Evolutionary conservation across 2,888 invertebrate genomes (phyloP).

Genomic region (Rutpela maculata): DNA sequence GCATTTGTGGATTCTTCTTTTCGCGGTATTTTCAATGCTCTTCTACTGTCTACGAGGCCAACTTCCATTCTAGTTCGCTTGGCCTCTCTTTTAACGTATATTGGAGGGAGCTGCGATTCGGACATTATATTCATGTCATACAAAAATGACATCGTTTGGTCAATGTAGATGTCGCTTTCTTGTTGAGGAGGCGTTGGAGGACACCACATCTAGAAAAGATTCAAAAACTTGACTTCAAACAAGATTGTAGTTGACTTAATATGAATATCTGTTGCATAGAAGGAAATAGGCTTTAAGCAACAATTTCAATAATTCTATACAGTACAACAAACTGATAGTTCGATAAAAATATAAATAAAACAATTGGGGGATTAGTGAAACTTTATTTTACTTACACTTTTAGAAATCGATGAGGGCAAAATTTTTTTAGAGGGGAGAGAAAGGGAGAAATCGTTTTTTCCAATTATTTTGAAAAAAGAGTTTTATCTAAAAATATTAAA

Average conservation of each 20-base stretch:
- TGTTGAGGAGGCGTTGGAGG: conserved; percentile 97
- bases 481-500: too few species aligned
- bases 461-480: too few species aligned
- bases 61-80: conserved; percentile 84
- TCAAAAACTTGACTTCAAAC: background rate
- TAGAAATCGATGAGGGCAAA: too few species aligned
- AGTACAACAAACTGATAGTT: too few species aligned
- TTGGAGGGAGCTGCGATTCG: conserved; percentile 87
- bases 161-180: conserved; percentile 94
- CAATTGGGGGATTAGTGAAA: too few species aligned
- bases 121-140: conserved; percentile 87
- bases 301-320: too few species aligned
- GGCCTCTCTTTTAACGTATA: conserved; percentile 86
- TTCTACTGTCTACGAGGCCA: conserved; percentile 76
- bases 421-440: too few species aligned
- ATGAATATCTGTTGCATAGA: too few species aligned
- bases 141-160: conserved; percentile 88
- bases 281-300: too few species aligned
- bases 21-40: conserved; percentile 79
- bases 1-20: conserved; percentile 84
- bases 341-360: too few species aligned
- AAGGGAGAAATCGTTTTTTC: too few species aligned
- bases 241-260: background rate
- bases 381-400: too few species aligned
- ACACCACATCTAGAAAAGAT: conserved; percentile 88